A percentile compares a stretch with the other conserved stretches of the same genome.
phyloP scores from a whole-genome alignment of 2,113 vertebrate species.

The Phasianus colchicus region DNA sequence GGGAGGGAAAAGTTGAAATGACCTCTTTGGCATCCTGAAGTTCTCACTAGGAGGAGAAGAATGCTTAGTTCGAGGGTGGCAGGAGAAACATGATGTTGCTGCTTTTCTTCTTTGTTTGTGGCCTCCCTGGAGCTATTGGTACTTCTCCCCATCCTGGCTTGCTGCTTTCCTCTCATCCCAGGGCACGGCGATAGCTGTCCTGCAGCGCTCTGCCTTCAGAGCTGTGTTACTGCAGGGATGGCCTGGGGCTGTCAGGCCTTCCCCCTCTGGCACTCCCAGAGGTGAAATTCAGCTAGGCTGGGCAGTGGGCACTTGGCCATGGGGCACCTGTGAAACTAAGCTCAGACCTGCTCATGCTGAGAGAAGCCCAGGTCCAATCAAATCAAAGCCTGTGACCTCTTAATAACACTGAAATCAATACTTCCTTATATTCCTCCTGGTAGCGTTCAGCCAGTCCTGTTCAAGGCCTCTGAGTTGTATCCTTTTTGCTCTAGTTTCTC shows the following conservation, averaged over 20 bases:
- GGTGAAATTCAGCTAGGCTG: not conserved
- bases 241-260: not conserved
- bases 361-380: not conserved
- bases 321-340: accelerated
- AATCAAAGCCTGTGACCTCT: not conserved
- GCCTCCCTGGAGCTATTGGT: not conserved
- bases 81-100: not conserved
- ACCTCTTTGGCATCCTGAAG: not conserved
- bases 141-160: not conserved
- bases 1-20: not conserved
- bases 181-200: not conserved
- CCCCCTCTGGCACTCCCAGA: not conserved
- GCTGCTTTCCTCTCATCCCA: not conserved
- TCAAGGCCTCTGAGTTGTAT: not conserved
- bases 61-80: not conserved
- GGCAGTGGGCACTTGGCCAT: accelerated
- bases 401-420: not conserved
- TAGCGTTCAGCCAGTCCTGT: not conserved
- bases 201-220: accelerated
- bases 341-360: accelerated
- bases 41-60: not conserved
- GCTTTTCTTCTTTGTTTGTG: not conserved
- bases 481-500: not conserved
- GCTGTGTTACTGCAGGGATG: accelerated
- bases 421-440: not conserved